Base-by-base conservation (phyloP, 2,888 invertebrate species). In the Stenodera caucasica region DNA sequence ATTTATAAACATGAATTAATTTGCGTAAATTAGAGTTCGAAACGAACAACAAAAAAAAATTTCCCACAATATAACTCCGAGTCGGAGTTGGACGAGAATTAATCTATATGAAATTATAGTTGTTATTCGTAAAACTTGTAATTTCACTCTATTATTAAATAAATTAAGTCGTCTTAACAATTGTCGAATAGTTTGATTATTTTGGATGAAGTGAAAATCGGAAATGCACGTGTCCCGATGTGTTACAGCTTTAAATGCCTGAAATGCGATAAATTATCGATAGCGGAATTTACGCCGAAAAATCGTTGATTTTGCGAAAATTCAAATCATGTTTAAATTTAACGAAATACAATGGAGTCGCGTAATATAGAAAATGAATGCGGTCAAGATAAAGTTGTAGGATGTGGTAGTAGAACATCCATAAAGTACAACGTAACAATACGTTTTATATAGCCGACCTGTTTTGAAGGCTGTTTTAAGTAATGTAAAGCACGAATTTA, bases 401-500 rank as follows among this genome's bases (percentile, higher is more conserved):
- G 68, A 67, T 65, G 45, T 45, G 63, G 61, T 56, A 65, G 62
- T 63, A 63, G 67, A 67, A 67, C 65, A 64, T 65, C 66, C 67
- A 67, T 68, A 70, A 67, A 70, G 57, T 58, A 61, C 60, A 45
- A 58, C 58, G 57, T 60, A 70, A 70, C 70, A 73, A 70, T 70
- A 69, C 69, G 21, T 21, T 45, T 45, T 11, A 14, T 15, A 8
- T 53, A 61, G 57, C 21, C 65, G 64, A 66, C 64, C 62, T 61
- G 66, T 66, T 66, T 45, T 60, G n/a, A 59, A 62, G 69, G 69
- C 67, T 45, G 66, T 69, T 70, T 71, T 70, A 68, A 71, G 67
- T 63, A 72, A 74, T 74, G 74, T 75, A 70, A 71, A 71, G 72
- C 73, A 73, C 72, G 73, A 69, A 71, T 45, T 45, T n/a, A n/a